Evolutionary conservation across 2,888 invertebrate species (phyloP).

Genomic region (Enchytraeus crypticus): DNA sequence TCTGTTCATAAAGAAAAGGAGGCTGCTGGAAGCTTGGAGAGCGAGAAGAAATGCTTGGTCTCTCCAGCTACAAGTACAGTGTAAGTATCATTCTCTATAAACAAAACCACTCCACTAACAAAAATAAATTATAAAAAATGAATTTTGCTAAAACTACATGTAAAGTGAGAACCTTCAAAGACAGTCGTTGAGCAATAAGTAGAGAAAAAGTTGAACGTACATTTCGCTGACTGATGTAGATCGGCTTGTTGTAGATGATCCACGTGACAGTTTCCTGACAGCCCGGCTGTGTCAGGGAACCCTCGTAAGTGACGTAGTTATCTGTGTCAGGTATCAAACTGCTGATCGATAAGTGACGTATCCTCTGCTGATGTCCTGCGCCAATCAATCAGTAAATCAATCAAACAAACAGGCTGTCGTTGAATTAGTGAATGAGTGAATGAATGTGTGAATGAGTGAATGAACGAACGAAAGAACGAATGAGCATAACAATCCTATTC

Average conservation of each 20-base stretch:
- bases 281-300: conserved; percentile 88
- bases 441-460: too few relatives aligned
- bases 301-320: conserved; percentile 91
- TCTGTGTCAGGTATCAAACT: conserved; percentile 24
- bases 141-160: too few relatives aligned
- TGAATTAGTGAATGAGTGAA: neutral
- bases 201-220: conserved; percentile 58
- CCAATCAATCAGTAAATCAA: too few relatives aligned
- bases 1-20: too few relatives aligned
- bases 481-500: too few relatives aligned
- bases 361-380: conserved; percentile 20
- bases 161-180: too few relatives aligned
- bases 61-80: neutral
- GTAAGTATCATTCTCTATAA: neutral
- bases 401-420: too few relatives aligned
- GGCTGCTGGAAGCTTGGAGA: too few relatives aligned
- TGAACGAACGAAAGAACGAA: too few relatives aligned
- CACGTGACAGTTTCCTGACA: conserved; percentile 99
- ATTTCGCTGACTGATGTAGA: conserved; percentile 91
- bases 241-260: conserved; percentile 94
- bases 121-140: neutral
- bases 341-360: conserved; percentile 23
- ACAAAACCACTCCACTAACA: neutral
- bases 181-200: too few relatives aligned
- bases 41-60: too few relatives aligned